Evolutionary conservation across 2,888 invertebrate genomes (phyloP), one percentile per base, ranked within the genome.

Genomic region (Deilephila elpenor): DNA sequence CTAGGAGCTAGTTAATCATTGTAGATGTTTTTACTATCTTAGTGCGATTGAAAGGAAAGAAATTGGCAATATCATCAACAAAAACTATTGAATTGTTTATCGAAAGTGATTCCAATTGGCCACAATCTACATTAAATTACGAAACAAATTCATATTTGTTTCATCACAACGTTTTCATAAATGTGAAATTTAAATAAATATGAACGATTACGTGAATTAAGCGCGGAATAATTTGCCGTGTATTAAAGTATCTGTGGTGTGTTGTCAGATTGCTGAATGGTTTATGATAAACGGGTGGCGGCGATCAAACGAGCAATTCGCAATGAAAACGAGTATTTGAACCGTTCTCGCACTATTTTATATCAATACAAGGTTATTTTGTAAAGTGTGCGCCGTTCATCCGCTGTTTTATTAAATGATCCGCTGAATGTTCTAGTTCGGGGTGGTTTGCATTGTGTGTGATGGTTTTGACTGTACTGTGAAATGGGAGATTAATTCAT

Each of bases 201-300:
- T n/a, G 56, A n/a, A n/a, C n/a, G 56, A 56, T 56, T 56, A 56
- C 56, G n/a, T n/a, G 56, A 17, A 56, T 56, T 19, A 19, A 56
- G 14, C 56, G 56, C 17, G 5, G 17, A 67, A 29, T 51, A 17
- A n/a, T 51, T 25, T 67, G 4, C 17, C 20, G 25, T 44, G 44
- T 44, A 64, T 44, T 64, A 64, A 64, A 37, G 14, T 67, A 51
- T 25, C 67, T 25, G 25, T 25, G 14, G 17, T 25, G 20, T n/a
- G 11, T 64, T 44, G 64, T 37, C 64, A 44, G 64, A 17, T 44
- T 25, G 17, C 25, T 67, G 67, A 67, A 67, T 67, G 25, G 44
- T 44, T 37, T 82, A 82, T 83, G 80, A 80, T 84, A 83, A 85
- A 82, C 79, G 78, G 74, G 78, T 78, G 78, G 78, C 78, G 78